Evolutionary conservation across 2,888 invertebrate species (phyloP), one percentile per base, ranked within the genome.

Genomic region (Galeopsomyia nigrocyanea): DNA sequence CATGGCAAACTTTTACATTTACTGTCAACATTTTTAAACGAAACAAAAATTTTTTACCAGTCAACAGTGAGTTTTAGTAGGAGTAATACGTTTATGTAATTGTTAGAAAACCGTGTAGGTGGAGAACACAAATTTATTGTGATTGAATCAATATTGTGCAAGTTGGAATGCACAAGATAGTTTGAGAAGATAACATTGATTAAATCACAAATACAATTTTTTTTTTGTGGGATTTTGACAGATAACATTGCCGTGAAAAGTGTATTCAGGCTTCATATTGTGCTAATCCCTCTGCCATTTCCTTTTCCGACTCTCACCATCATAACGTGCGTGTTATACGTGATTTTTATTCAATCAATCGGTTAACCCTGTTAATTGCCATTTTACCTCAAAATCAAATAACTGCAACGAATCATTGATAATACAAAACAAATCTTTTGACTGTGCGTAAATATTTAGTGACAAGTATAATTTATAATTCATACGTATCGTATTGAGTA

Each of bases 251-350:
- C 39, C 26, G 65, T 71, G 68, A 68, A 61, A 57, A 53, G 22
- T 21, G 60, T 67, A 16, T 65, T 67, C 53, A 65, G 65, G 55
- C 56, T 61, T 61, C 22, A 47, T 63, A 57, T 61, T 49, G 72
- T 73, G 75, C 73, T 65, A 51, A 76, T 76, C 74, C 75, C 71
- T 74, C 58, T 71, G 71, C 74, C 65, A 76, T 74, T 74, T 76
- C 68, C 67, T 76, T 76, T 74, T 76, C 73, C 71, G 66, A 71
- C 68, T 69, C 65, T 76, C 75, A 74, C 71, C 75, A 71, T 71
- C 67, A 71, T 68, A 67, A 39, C 71, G 70, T 73, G 68, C 72
- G 56, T 67, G 63, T 74, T 71, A 68, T 68, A 22, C 61, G 13
- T 60, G 22, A 65, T 57, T 51, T 58, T 51, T 50, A 66, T 46